Percentiles rank a stretch among this genome's conserved stretches.
Conservation (phyloP, 2,113 vertebrate genomes). For the Sminthopsis crassicaudata region DNA sequence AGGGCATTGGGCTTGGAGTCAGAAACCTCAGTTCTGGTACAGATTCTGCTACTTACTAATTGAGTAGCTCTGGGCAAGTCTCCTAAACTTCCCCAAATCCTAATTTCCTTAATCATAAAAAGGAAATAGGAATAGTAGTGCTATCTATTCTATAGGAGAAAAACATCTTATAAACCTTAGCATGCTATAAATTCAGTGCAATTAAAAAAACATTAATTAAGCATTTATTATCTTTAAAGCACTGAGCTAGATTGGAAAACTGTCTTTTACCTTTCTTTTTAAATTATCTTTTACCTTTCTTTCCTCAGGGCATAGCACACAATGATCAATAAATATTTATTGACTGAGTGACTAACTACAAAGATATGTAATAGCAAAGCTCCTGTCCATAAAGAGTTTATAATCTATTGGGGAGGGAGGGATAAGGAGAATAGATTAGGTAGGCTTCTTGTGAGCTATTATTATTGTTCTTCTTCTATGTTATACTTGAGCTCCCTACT, state of each 20-base stretch:
- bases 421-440: not conserved
- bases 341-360: not conserved
- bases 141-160: not conserved
- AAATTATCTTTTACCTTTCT: not conserved
- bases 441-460: not conserved
- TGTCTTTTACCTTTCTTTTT: not conserved
- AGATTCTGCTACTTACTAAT: not conserved
- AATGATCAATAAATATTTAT: not conserved
- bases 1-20: constrained; percentile 18
- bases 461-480: not conserved
- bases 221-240: not conserved
- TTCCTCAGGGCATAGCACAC: not conserved
- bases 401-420: not conserved
- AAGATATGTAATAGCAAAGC: not conserved
- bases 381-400: not conserved
- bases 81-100: not conserved
- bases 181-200: not conserved
- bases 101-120: not conserved
- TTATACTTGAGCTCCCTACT: not conserved
- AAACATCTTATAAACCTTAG: not conserved
- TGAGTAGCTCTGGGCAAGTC: not conserved
- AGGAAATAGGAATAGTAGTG: not conserved
- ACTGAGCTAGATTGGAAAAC: not conserved
- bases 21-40: not conserved
- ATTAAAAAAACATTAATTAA: not conserved